Evolutionary conservation across 1,140 invertebrate genomes (phyloP).

Genomic region (Brachionus paranguensis): DNA sequence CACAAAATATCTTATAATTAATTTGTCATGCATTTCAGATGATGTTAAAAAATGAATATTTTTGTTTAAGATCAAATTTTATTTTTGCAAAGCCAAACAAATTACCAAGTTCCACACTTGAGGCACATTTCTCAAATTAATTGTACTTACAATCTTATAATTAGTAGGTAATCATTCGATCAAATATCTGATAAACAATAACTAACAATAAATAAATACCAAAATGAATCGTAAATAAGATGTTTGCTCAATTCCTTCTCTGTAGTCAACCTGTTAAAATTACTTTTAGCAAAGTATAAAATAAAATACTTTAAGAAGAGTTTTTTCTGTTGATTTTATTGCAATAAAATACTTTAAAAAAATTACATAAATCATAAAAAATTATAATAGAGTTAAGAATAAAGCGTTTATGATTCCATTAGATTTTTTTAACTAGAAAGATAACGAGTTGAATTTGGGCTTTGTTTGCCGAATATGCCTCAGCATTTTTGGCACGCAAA

Average conservation of each 20-base stretch:
- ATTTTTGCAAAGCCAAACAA: neutral
- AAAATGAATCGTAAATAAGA: neutral
- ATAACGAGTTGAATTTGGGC: neutral
- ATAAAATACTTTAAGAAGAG: neutral
- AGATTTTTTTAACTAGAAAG: neutral
- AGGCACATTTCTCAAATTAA: neutral
- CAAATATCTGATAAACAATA: neutral
- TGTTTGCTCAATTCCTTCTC: neutral
- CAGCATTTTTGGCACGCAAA: neutral
- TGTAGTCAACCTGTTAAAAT: neutral
- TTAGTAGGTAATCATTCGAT: neutral
- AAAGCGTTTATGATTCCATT: neutral
- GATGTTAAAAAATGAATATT: neutral
- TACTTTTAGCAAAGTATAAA: neutral
- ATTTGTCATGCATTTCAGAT: slow-evolving; percentile 8
- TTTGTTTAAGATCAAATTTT: neutral
- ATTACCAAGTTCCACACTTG: neutral
- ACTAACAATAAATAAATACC: neutral
- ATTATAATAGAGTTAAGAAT: neutral
- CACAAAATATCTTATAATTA: neutral
- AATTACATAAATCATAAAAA: slow-evolving; percentile 22
- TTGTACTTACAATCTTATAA: neutral
- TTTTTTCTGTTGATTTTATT: neutral
- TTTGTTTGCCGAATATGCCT: neutral
- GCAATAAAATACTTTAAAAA: neutral